Evolutionary conservation across 2,888 invertebrate genomes (phyloP).

Genomic region (Lucinisca nassula): DNA sequence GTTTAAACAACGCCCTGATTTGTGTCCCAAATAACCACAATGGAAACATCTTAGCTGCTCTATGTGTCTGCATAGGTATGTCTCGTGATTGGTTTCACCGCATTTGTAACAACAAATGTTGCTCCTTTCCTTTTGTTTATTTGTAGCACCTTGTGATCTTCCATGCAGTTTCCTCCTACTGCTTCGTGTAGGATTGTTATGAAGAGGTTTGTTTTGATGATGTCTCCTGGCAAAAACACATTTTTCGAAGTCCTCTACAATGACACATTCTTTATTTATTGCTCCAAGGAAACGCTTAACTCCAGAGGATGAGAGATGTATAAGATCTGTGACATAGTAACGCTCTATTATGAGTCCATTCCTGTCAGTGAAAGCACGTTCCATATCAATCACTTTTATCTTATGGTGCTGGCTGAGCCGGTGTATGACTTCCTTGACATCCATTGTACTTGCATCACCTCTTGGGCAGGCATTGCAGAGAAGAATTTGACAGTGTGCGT

Average conservation of each 20-base stretch:
- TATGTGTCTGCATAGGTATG: too few relatives aligned
- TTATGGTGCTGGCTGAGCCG: not conserved
- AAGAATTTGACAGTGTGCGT: not conserved
- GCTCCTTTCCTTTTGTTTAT: too few relatives aligned
- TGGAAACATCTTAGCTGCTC: too few relatives aligned
- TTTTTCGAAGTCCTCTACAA: not conserved
- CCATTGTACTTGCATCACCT: not conserved
- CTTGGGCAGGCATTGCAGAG: not conserved
- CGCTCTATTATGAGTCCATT: not conserved
- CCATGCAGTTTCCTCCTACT: too few relatives aligned
- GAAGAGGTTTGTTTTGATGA: too few relatives aligned
- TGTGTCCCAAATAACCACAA: too few relatives aligned
- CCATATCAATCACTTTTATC: not conserved
- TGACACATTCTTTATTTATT: not conserved
- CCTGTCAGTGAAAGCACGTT: not conserved
- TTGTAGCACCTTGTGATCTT: too few relatives aligned
- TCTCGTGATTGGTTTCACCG: too few relatives aligned
- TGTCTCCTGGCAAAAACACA: not conserved
- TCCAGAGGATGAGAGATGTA: not conserved
- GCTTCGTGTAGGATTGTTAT: too few relatives aligned
- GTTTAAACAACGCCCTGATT: too few relatives aligned
- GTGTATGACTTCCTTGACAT: not conserved
- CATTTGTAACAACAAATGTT: too few relatives aligned
- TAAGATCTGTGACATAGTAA: not conserved
- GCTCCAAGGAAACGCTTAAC: not conserved